These are phyloP conservation scores for Eubasilissa splendida DNA, from an alignment of 2,888 invertebrate species.

Conservation along the genomic window DNA sequence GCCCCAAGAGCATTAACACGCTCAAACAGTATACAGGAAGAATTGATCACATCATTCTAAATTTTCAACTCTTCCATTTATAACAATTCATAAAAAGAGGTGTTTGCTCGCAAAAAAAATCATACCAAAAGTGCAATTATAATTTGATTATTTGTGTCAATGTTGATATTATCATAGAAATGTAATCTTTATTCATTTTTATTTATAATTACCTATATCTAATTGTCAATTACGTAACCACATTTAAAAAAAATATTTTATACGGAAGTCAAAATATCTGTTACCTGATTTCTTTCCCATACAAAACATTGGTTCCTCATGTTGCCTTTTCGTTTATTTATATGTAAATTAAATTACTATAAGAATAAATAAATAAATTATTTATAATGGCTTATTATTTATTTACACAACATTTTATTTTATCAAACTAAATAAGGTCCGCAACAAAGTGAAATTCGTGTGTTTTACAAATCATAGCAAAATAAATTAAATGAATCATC, in stretches of 20 bases:
- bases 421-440: neutral
- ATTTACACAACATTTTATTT: conserved; percentile 46
- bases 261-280: conserved; percentile 13
- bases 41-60: conserved; percentile 74
- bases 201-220: conserved; percentile 22
- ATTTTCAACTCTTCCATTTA: conserved; percentile 8
- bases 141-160: conserved; percentile 2
- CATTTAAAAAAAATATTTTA: neutral
- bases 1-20: conserved; percentile 76
- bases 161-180: conserved; percentile 9
- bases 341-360: conserved; percentile 47
- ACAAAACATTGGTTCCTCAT: conserved; percentile 21
- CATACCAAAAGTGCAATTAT: conserved; percentile 30
- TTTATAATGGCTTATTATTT: conserved; percentile 47
- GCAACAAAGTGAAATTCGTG: neutral
- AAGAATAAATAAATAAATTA: conserved; percentile 56
- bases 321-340: conserved; percentile 45
- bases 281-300: conserved; percentile 18
- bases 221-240: neutral
- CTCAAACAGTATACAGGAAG: conserved; percentile 90
- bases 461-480: conserved; percentile 29
- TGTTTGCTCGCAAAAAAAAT: conserved; percentile 2
- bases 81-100: neutral
- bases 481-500: conserved; percentile 46
- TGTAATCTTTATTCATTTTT: conserved; percentile 11